Percentiles rank a stretch among this genome's conserved stretches.
phyloP scores from a whole-genome alignment of 2,888 invertebrate species.

The Exocentrus adspersus region DNA sequence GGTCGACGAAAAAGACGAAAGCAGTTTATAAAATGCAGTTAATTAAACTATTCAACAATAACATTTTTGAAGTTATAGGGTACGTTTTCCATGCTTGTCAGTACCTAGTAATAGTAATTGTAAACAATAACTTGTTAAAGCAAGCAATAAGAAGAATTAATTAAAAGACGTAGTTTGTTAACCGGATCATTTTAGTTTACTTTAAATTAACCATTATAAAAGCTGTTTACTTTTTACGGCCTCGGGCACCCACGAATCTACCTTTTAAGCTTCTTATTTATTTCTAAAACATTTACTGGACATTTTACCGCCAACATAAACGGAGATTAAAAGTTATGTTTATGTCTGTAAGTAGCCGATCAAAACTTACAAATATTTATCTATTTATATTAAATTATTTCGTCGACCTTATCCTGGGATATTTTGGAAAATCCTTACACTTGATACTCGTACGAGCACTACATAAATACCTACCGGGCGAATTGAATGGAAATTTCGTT shows the following conservation, averaged over 20 bases:
- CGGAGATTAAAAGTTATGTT: constrained; percentile 15
- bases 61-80: no score
- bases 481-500: no score
- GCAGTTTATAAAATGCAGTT: no score
- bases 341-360: constrained; percentile 16
- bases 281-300: constrained; percentile 14
- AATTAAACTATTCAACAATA: no score
- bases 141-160: background rate
- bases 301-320: constrained; percentile 9
- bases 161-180: background rate
- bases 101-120: no score
- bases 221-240: background rate
- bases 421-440: constrained; percentile 17
- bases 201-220: background rate
- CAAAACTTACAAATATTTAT: constrained; percentile 17
- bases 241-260: background rate
- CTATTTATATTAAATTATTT: constrained; percentile 16
- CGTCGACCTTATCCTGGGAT: constrained; percentile 8
- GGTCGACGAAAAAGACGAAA: no score
- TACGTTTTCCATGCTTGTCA: no score
- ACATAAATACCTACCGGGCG: background rate
- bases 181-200: background rate
- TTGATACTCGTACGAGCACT: background rate
- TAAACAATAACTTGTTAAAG: no score
- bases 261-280: constrained; percentile 8